phyloP scores from a whole-genome alignment of 2,888 invertebrate species.

The Argyresthia goedartella region DNA sequence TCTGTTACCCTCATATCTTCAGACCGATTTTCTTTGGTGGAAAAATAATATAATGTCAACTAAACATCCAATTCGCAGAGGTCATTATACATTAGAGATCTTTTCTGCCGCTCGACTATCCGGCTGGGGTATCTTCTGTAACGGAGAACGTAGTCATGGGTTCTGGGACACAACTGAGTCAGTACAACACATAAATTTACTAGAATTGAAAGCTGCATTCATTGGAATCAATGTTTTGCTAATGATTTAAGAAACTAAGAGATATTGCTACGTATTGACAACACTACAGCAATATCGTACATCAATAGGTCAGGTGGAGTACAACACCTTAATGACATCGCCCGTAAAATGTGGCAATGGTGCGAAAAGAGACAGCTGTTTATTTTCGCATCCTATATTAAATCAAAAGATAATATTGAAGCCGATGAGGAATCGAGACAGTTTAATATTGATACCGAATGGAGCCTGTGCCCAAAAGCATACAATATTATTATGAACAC shows the following conservation, averaged over 20 bases:
- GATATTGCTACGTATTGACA: constrained; percentile 6
- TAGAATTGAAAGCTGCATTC: constrained; percentile 4
- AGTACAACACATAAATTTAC: neutral
- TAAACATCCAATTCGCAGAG: neutral
- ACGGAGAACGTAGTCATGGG: neutral
- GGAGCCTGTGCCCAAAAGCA: neutral
- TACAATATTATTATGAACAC: neutral
- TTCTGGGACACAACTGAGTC: neutral
- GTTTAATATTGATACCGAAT: constrained; percentile 5
- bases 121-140: neutral
- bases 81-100: neutral
- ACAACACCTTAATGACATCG: constrained; percentile 2
- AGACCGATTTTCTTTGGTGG: neutral
- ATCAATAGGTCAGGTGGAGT: constrained; percentile 5
- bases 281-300: constrained; percentile 5
- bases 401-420: constrained; percentile 1
- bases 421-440: constrained; percentile 4
- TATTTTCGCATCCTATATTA: constrained; percentile 7
- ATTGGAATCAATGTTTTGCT: constrained; percentile 7
- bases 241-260: neutral
- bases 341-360: constrained; percentile 2
- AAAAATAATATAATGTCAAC: neutral
- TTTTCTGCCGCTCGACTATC: neutral
- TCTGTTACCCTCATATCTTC: neutral
- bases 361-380: neutral